Evolutionary conservation across 35 echinoderm and acorn worm genomes (phyloP).

Genomic region (Apostichopus californicus): DNA sequence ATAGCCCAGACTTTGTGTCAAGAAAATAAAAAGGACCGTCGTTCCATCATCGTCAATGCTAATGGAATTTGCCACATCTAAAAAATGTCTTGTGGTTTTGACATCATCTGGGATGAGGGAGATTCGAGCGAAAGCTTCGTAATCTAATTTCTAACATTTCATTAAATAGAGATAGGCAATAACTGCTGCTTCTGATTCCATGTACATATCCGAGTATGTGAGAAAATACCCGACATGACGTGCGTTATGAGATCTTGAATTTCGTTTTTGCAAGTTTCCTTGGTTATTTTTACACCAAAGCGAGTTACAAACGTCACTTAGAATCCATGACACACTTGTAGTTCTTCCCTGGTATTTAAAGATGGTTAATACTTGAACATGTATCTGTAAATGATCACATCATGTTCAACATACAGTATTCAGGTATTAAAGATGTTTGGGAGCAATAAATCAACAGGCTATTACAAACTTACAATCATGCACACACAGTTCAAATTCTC

Average conservation of each 20-base stretch:
- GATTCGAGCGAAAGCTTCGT: neutral
- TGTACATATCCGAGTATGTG: neutral
- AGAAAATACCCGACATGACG: neutral
- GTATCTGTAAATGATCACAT: too few species aligned
- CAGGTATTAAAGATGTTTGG: too few species aligned
- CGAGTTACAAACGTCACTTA: neutral
- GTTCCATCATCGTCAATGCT: constrained; percentile 36
- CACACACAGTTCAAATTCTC: too few species aligned
- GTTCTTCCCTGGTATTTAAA: too few species aligned
- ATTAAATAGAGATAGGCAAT: neutral
- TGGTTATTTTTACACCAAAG: neutral
- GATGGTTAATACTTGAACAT: too few species aligned
- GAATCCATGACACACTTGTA: neutral
- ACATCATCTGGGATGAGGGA: neutral
- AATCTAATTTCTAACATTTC: constrained; percentile 44
- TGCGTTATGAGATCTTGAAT: neutral
- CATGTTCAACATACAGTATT: too few species aligned
- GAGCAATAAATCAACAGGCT: too few species aligned
- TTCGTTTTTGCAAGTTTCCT: neutral
- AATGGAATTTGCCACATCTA: constrained; percentile 56
- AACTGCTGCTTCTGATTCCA: neutral
- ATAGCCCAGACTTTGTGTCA: neutral
- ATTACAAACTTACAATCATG: too few species aligned
- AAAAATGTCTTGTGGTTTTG: constrained; percentile 57
- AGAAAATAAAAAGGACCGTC: neutral